A percentile compares a stretch with the other conserved stretches of the same genome.
These are phyloP conservation scores for Chelonoidis abingdonii DNA, from an alignment of 2,113 vertebrate species.

Conservation along the genomic window DNA sequence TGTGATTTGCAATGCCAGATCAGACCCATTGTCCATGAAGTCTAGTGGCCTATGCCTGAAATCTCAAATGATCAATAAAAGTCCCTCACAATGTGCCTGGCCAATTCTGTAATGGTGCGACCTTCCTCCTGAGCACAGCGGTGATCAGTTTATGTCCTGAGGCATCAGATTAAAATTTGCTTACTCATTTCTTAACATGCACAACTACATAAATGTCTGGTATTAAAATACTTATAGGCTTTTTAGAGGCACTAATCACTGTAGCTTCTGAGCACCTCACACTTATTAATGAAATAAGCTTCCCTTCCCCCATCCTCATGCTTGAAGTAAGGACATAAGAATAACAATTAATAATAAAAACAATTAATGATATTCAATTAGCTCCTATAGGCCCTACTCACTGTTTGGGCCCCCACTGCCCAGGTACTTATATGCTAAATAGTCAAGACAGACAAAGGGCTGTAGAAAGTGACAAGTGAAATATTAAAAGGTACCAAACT, in stretches of 20 bases:
- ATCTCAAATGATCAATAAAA: not conserved
- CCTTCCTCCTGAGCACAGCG: not conserved
- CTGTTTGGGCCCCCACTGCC: not conserved
- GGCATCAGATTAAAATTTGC: not conserved
- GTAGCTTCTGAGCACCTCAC: rapidly evolving
- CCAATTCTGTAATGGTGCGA: not conserved
- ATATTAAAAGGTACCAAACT: not conserved
- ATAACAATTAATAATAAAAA: no score
- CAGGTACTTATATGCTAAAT: not conserved
- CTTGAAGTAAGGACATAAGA: not conserved
- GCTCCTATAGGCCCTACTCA: not conserved
- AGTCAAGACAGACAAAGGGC: not conserved
- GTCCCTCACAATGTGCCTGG: not conserved
- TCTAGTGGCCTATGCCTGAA: not conserved
- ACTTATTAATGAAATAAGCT: rapidly evolving
- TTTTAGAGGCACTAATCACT: not conserved
- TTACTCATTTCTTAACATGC: not conserved
- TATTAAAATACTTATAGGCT: no score
- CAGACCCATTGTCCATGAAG: not conserved
- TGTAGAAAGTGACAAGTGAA: not conserved
- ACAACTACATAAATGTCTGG: not conserved
- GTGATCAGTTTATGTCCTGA: not conserved
- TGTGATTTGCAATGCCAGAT: not conserved
- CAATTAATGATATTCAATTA: not conserved
- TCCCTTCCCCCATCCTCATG: not conserved